Conservation (phyloP, 1,140 invertebrate genomes). For the Liolophura sinensis region DNA sequence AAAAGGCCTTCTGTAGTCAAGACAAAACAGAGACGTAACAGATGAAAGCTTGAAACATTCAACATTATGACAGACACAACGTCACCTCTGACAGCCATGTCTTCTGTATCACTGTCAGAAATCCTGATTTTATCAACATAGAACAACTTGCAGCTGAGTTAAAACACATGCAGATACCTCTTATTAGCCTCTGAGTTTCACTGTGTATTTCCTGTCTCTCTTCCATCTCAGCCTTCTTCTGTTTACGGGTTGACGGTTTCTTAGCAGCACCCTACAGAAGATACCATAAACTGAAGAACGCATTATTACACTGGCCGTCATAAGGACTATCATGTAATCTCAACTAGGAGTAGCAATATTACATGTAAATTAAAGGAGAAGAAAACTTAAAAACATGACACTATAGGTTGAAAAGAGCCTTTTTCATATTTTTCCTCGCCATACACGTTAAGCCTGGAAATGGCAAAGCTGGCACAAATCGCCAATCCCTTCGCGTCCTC, state of each 20-base stretch:
- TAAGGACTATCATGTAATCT: no score
- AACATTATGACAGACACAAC: background rate
- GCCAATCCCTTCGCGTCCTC: no score
- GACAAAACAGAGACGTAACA: background rate
- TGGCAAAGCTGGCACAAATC: no score
- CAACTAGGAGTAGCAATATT: no score
- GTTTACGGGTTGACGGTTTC: conserved; percentile 16
- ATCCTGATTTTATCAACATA: background rate
- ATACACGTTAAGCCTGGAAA: no score
- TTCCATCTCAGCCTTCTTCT: conserved; percentile 22
- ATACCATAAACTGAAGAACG: no score
- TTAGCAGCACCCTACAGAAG: conserved; percentile 39
- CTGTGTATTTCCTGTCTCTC: conserved; percentile 37
- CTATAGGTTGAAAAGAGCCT: no score
- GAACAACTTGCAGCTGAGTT: no score
- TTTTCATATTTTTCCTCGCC: no score
- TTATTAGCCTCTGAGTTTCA: conserved; percentile 44
- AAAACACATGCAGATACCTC: conserved; percentile 26
- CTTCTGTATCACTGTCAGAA: background rate
- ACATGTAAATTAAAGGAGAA: no score
- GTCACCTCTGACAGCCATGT: background rate
- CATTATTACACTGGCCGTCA: no score
- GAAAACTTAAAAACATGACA: no score
- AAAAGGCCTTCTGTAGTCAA: background rate
- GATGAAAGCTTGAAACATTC: background rate